Evolutionary conservation across 2,888 invertebrate genomes (phyloP).

Genomic region (Agriopis marginaria): DNA sequence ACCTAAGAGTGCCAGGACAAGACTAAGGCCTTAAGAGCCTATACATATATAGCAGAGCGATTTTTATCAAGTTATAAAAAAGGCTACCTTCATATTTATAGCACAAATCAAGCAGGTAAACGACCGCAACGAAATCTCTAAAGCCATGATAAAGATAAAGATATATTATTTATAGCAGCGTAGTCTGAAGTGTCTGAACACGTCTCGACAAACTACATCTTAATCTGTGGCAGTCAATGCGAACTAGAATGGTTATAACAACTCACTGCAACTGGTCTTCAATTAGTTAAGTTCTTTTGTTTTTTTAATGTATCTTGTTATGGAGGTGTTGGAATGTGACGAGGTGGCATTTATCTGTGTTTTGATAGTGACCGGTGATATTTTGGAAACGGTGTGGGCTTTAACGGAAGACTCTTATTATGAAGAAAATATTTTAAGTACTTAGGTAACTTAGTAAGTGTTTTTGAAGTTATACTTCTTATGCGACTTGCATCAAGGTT

Average conservation of each 20-base stretch:
- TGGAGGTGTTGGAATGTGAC: slow-evolving; percentile 41
- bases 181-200: slow-evolving; percentile 5
- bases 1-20: no score
- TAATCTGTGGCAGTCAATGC: slow-evolving; percentile 50
- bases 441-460: not conserved
- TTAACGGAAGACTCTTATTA: not conserved
- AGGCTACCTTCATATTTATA: no score
- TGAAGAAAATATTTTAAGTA: not conserved
- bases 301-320: slow-evolving; percentile 45
- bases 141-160: no score
- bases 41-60: no score
- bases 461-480: no score
- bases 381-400: slow-evolving; percentile 18
- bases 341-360: slow-evolving; percentile 34
- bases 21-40: no score
- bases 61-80: no score
- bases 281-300: slow-evolving; percentile 63
- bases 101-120: no score
- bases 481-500: no score
- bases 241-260: slow-evolving; percentile 63
- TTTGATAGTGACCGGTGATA: slow-evolving; percentile 32
- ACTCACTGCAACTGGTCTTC: slow-evolving; percentile 68
- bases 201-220: not conserved
- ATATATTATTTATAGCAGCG: slow-evolving; percentile 15
- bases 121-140: not conserved